phyloP scores from a whole-genome alignment of 2,888 invertebrate species.

The Pocota personata region DNA sequence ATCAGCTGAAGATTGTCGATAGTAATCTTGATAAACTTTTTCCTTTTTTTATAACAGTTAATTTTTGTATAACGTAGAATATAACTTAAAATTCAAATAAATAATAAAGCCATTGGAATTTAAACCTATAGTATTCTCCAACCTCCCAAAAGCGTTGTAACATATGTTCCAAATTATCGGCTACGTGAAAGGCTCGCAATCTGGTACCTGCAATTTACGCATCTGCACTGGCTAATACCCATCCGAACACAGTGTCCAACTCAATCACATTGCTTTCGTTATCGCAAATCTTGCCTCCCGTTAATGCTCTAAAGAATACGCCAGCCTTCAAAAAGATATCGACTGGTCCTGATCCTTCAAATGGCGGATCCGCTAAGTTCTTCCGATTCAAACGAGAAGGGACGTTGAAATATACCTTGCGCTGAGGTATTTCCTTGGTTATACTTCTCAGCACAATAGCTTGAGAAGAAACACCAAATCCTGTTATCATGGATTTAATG shows the following conservation, averaged over 20 bases:
- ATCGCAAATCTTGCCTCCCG: neutral
- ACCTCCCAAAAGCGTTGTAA: slow-evolving; percentile 15
- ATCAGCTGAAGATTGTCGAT: no score
- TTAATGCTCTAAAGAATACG: neutral
- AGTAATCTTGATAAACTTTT: no score
- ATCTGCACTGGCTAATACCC: neutral
- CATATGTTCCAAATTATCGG: neutral
- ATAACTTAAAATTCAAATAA: no score
- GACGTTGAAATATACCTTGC: neutral
- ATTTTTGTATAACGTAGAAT: no score
- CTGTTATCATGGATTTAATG: neutral
- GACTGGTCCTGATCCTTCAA: neutral
- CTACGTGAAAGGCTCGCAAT: neutral
- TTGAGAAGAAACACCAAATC: neutral
- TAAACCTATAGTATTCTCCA: no score
- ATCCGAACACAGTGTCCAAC: neutral
- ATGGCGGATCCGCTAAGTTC: neutral
- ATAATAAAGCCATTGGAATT: no score
- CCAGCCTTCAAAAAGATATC: neutral
- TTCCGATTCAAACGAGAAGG: neutral
- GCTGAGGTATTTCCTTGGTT: neutral
- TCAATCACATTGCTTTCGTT: neutral
- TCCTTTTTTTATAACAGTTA: no score
- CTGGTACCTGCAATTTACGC: neutral
- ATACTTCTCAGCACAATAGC: neutral